Conservation (phyloP, 2,113 vertebrate species). For the Xyliphius kryptos region DNA sequence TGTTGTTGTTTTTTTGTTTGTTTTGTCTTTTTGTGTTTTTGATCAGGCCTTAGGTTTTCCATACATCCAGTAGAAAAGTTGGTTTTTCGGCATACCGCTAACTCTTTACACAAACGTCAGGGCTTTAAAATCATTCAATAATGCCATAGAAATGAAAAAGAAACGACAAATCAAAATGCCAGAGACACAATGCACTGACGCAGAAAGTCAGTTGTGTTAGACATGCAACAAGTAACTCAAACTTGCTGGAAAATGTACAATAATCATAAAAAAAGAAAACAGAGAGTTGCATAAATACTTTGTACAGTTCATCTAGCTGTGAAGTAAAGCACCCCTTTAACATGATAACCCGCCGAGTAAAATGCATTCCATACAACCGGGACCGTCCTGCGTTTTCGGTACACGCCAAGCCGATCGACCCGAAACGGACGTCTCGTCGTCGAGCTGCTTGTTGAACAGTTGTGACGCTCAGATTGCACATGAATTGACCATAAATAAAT, state of each 20-base stretch:
- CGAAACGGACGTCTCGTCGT: slow-evolving; percentile 69
- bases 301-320: slow-evolving; percentile 85
- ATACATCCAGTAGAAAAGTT: slow-evolving; percentile 83
- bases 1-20: slow-evolving; percentile 36
- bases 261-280: slow-evolving; percentile 81
- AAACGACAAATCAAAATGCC: slow-evolving; percentile 72
- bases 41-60: slow-evolving; percentile 65
- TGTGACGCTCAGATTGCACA: slow-evolving; percentile 67
- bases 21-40: slow-evolving; percentile 10
- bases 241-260: slow-evolving; percentile 81
- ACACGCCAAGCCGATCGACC: too few relatives aligned
- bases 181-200: slow-evolving; percentile 97
- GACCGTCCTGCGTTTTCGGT: too few relatives aligned
- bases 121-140: slow-evolving; percentile 76
- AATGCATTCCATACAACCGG: too few relatives aligned
- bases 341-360: too few relatives aligned
- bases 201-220: slow-evolving; percentile 98
- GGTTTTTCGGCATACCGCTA: slow-evolving; percentile 71
- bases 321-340: too few relatives aligned
- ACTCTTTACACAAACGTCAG: slow-evolving; percentile 83
- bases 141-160: slow-evolving; percentile 47
- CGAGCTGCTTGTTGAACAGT: too few relatives aligned
- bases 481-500: slow-evolving; percentile 67
- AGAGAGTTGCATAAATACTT: slow-evolving; percentile 98
- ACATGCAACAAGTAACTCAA: slow-evolving; percentile 99